Evolutionary conservation across 2,113 vertebrate species (phyloP).

Genomic region (Carettochelys insculpta): DNA sequence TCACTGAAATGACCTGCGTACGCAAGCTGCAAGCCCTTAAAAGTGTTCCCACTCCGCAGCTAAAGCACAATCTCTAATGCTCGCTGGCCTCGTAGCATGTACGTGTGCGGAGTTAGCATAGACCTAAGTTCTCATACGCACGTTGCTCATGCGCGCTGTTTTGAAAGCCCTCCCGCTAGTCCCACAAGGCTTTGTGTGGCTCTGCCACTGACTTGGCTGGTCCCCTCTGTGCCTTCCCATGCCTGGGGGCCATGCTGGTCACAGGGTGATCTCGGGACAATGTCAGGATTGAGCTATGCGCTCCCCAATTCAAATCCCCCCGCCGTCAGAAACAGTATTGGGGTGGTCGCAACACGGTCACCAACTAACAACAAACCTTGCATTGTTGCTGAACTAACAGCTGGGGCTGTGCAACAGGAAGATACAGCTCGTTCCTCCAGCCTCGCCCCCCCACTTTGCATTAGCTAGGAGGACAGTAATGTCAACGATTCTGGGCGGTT

Average conservation of each 20-base stretch:
- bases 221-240: not conserved
- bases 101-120: not conserved
- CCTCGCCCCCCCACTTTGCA: conserved; percentile 26
- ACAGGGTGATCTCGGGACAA: too few species aligned
- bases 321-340: not conserved
- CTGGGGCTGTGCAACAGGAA: conserved; percentile 21
- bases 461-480: conserved; percentile 62
- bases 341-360: not conserved
- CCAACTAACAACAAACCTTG: conserved; percentile 26
- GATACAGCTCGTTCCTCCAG: conserved; percentile 51
- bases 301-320: not conserved
- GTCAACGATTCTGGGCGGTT: conserved; percentile 64
- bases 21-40: fast-evolving
- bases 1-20: not conserved
- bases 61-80: not conserved
- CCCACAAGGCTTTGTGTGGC: not conserved
- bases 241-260: too few species aligned
- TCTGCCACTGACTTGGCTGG: not conserved
- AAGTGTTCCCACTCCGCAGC: not conserved
- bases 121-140: too few species aligned
- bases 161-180: not conserved
- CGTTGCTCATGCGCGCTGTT: not conserved
- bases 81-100: not conserved
- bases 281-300: not conserved
- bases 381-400: conserved; percentile 49